These are phyloP conservation scores for Dryococelus australis DNA, from an alignment of 2,888 invertebrate species.

Conservation along the genomic window DNA sequence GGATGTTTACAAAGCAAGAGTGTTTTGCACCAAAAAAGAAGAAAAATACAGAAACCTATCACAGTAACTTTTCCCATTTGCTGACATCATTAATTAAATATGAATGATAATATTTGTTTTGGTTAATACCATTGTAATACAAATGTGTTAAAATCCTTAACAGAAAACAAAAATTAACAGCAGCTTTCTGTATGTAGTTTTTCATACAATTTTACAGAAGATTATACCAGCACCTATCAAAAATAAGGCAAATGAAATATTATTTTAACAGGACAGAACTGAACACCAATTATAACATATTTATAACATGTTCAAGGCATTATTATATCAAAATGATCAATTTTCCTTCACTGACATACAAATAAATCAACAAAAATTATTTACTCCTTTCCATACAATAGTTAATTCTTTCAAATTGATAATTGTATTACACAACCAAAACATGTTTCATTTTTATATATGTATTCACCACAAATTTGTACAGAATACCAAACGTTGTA, in stretches of 20 bases:
- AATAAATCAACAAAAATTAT: not conserved
- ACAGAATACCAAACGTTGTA: not conserved
- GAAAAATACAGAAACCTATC: slow-evolving; percentile 6
- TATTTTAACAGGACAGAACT: not conserved
- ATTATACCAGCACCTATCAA: slow-evolving; percentile 16
- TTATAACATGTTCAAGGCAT: not conserved
- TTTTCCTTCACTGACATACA: not conserved
- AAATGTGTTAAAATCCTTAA: not conserved
- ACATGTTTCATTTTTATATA: not conserved
- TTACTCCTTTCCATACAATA: not conserved
- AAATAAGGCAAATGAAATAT: not conserved
- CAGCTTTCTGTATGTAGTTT: slow-evolving; percentile 4
- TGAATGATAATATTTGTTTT: not conserved
- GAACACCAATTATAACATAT: not conserved
- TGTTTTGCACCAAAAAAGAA: slow-evolving; percentile 20
- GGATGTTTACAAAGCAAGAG: slow-evolving; percentile 21
- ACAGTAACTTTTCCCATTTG: not conserved
- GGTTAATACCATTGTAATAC: slow-evolving; percentile 10
- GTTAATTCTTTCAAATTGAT: not conserved
- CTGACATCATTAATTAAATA: not conserved
- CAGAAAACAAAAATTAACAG: slow-evolving; percentile 8
- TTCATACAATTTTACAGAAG: slow-evolving; percentile 9
- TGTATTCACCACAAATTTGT: not conserved
- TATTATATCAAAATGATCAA: not conserved
- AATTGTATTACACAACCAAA: not conserved